These are phyloP conservation scores for Nemotelus pantherinus DNA, from an alignment of 2,888 invertebrate genomes.

Conservation along the genomic window DNA sequence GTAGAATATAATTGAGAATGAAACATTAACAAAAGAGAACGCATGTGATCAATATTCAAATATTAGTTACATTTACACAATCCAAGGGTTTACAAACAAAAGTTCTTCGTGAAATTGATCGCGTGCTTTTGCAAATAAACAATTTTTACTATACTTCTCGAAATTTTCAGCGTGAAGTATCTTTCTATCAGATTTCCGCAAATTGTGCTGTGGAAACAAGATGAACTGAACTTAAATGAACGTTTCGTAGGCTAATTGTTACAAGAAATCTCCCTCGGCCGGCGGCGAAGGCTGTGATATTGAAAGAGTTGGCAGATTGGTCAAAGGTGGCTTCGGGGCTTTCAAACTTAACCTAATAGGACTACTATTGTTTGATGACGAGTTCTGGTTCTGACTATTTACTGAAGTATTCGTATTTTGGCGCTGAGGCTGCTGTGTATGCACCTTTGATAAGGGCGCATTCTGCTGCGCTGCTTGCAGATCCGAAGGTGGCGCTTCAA, in stretches of 20 bases:
- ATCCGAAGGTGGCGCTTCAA: conserved; percentile 62
- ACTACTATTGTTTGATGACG: conserved; percentile 57
- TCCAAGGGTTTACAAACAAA: no score
- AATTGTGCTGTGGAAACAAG: conserved; percentile 30
- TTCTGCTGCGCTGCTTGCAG: not conserved
- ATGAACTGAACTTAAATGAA: conserved; percentile 60
- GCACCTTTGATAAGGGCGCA: not conserved
- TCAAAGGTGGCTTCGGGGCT: conserved; percentile 55
- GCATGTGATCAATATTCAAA: no score
- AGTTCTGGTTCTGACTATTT: conserved; percentile 52
- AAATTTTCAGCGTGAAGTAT: no score
- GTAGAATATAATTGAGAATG: no score
- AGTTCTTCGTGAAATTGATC: no score
- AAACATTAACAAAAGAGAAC: no score
- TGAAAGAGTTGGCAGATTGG: conserved; percentile 78
- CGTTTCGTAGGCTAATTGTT: conserved; percentile 65
- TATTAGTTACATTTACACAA: no score
- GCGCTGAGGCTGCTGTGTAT: conserved; percentile 55
- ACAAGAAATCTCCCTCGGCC: conserved; percentile 68
- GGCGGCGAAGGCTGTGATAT: conserved; percentile 84
- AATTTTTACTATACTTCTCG: no score
- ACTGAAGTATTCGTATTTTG: conserved; percentile 47
- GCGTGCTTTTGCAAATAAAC: no score
- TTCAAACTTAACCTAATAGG: conserved; percentile 57
- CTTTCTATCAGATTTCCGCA: not conserved